Evolutionary conservation across 1,140 invertebrate species (phyloP), one percentile per base, ranked within the genome.

Genomic region (Drosophila punjabiensis): DNA sequence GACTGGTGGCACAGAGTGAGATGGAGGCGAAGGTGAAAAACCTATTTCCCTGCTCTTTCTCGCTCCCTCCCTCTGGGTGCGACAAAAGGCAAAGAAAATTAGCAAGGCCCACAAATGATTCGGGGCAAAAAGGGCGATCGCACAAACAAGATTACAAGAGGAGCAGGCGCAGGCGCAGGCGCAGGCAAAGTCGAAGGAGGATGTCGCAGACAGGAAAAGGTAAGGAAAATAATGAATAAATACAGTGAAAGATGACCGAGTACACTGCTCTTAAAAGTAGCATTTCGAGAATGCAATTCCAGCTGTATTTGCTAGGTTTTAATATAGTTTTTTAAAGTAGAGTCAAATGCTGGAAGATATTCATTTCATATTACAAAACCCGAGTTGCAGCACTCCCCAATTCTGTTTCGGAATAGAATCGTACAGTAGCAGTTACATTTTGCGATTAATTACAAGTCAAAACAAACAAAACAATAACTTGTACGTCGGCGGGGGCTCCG

Each of bases 141-240:
- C 85, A 82, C 85, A 89, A 89, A 86, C 86, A 89, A 89, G 85
- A 89, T 89, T 86, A 90, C 64, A 53, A 52, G 63, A 56, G 67
- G 71, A 67, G 39, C 77, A 62, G 58, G 64, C 48, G 24, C 18
- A 43, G 56, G 35, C 56, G 24, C 18, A 43, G 56, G 35, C 20
- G 33, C 18, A 32, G 24, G 48, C 39, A 11, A 69, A 68, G 41
- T 48, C 24, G 28, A 45, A 67, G 53, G 55, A 74, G 45, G 70
- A 75, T 53, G 47, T 74, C 32, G 58, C 47, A 73, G 55, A 50
- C 70, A 74, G 67, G 53, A 73, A 71, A 73, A 71, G 66, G 66
- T 50, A 39, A 41, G 18, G 33, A 50, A 73, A 73, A 73, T 71
- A 41, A 20, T 6, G 66, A 59, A 71, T 28, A 59, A 48, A 48